Percentiles rank a stretch among this genome's conserved stretches.
These are phyloP conservation scores for Scylla paramamosain DNA, from an alignment of 1,140 invertebrate species.

Conservation along the genomic window DNA sequence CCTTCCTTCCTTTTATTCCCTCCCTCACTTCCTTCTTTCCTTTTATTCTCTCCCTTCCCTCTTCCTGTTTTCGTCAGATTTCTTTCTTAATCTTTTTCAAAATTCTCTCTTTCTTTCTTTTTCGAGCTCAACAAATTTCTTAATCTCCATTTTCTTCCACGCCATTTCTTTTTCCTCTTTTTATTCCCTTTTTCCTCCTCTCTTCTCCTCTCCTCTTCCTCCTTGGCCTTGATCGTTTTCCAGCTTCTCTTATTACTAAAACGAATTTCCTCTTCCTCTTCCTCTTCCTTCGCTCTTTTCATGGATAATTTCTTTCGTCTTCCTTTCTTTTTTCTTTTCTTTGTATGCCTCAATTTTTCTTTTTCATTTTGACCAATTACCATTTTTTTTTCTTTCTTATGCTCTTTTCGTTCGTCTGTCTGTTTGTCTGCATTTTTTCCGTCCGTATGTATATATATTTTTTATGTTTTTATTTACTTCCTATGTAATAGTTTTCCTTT, in stretches of 20 bases:
- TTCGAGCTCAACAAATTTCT: no score
- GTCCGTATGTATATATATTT: neutral
- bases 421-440: no score
- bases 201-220: neutral
- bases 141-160: no score
- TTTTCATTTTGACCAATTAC: neutral
- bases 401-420: no score
- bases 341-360: neutral
- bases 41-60: neutral
- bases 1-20: no score
- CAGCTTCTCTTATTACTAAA: neutral
- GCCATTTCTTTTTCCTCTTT: neutral
- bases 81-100: neutral
- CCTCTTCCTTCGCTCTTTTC: neutral
- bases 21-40: no score
- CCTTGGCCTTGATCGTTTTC: neutral
- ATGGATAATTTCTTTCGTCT: no score
- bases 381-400: no score
- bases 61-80: neutral
- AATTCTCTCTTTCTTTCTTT: no score
- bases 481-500: neutral
- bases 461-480: constrained; percentile 8
- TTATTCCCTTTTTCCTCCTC: neutral
- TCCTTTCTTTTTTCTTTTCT: neutral
- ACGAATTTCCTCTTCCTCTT: neutral